phyloP scores from a whole-genome alignment of 1,140 invertebrate genomes.

The Pseudomyrmex dendroicus region DNA sequence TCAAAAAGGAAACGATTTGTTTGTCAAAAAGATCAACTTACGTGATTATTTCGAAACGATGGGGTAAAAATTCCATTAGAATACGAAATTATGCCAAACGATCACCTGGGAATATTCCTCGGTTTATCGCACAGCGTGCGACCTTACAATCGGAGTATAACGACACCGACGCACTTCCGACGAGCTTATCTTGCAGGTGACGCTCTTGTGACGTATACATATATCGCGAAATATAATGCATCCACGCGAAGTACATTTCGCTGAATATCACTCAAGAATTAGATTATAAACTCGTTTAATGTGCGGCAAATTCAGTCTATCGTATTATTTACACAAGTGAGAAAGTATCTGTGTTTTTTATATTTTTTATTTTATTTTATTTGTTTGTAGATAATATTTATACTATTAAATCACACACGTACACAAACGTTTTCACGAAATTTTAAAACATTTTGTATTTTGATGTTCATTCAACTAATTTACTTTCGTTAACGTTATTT shows the following conservation, averaged over 20 bases:
- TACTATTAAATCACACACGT: not conserved
- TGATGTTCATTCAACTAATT: not conserved
- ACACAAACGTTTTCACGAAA: not conserved
- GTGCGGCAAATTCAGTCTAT: too few species aligned
- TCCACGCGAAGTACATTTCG: not conserved
- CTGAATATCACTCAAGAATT: not conserved
- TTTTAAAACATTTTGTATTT: not conserved
- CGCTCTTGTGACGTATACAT: constrained; percentile 15
- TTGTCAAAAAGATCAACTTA: too few species aligned
- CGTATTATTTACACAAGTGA: too few species aligned
- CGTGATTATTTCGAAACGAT: too few species aligned
- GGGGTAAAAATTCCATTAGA: too few species aligned
- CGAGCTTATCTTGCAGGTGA: constrained; percentile 59
- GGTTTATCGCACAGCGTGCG: constrained; percentile 1
- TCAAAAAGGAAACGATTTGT: too few species aligned
- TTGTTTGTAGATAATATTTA: too few species aligned
- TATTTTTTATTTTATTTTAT: not conserved
- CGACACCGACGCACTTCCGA: constrained; percentile 57
- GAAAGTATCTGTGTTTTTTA: not conserved
- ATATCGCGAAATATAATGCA: constrained; percentile 6
- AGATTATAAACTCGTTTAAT: too few species aligned
- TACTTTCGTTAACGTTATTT: not conserved
- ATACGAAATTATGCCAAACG: not conserved
- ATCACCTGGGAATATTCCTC: constrained; percentile 12
- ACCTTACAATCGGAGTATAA: constrained; percentile 30